phyloP scores from a whole-genome alignment of 2,113 vertebrate species.

The Pelecanus crispus region DNA sequence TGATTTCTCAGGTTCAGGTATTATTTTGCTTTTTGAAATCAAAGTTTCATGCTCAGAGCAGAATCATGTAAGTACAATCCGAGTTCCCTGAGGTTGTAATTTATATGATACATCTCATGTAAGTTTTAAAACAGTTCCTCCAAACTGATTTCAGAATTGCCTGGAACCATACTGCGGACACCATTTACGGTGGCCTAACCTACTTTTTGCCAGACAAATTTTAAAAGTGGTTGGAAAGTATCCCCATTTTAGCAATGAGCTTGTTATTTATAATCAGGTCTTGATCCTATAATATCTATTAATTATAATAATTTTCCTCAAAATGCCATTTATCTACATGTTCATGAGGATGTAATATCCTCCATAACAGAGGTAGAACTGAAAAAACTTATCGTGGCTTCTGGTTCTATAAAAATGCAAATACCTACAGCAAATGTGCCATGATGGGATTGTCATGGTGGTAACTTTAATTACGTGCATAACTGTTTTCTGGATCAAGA shows the following conservation, averaged over 20 bases:
- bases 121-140: background rate
- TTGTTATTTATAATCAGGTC: slow-evolving; percentile 8
- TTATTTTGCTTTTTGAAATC: background rate
- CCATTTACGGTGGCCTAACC: background rate
- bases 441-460: background rate
- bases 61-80: background rate
- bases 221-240: background rate
- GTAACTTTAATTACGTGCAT: background rate
- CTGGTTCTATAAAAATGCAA: background rate
- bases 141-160: background rate
- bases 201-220: background rate
- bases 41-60: background rate
- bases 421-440: background rate
- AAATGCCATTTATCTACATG: background rate
- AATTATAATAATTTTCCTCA: background rate
- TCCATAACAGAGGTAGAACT: background rate
- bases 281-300: background rate
- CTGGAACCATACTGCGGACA: background rate
- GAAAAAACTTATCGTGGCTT: background rate
- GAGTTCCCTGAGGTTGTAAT: background rate
- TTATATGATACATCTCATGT: background rate
- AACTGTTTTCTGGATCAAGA: background rate
- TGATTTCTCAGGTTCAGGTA: background rate
- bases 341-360: background rate
- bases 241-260: background rate